Evolutionary conservation across 1,140 invertebrate species (phyloP).

Genomic region (Polypedilum vanderplanki): DNA sequence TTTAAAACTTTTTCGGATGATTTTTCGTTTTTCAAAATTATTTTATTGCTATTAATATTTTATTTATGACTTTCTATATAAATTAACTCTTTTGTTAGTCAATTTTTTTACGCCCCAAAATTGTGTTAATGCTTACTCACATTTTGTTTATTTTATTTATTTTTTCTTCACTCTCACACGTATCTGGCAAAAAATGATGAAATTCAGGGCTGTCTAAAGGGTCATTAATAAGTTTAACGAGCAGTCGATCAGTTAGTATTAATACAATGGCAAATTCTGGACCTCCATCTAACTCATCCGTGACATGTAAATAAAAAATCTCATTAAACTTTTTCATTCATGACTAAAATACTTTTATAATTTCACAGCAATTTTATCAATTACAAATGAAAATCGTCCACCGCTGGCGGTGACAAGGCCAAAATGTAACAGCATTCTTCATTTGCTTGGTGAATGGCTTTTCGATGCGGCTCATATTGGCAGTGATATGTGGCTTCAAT

Average conservation of each 20-base stretch:
- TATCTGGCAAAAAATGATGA: not conserved
- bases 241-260: constrained; percentile 57
- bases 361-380: constrained; percentile 43
- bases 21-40: too few species aligned
- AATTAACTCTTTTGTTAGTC: not conserved
- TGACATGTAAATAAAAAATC: constrained; percentile 50
- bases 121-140: not conserved
- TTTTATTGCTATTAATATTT: too few species aligned
- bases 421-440: constrained; percentile 75
- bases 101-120: constrained; percentile 3
- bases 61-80: too few species aligned
- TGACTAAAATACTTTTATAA: constrained; percentile 27
- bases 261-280: constrained; percentile 61
- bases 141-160: not conserved
- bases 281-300: constrained; percentile 58
- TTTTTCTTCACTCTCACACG: not conserved
- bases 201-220: constrained; percentile 66
- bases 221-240: constrained; percentile 67
- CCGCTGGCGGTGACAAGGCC: constrained; percentile 69
- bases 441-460: constrained; percentile 93
- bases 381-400: constrained; percentile 51
- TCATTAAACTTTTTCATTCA: constrained; percentile 32
- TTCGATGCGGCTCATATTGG: constrained; percentile 92
- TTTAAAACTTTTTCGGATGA: too few species aligned
- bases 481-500: constrained; percentile 54